Percentiles rank a stretch among this genome's conserved stretches.
These are phyloP conservation scores for Mactra quadrangularis DNA, from an alignment of 1,140 invertebrate species.

Conservation along the genomic window DNA sequence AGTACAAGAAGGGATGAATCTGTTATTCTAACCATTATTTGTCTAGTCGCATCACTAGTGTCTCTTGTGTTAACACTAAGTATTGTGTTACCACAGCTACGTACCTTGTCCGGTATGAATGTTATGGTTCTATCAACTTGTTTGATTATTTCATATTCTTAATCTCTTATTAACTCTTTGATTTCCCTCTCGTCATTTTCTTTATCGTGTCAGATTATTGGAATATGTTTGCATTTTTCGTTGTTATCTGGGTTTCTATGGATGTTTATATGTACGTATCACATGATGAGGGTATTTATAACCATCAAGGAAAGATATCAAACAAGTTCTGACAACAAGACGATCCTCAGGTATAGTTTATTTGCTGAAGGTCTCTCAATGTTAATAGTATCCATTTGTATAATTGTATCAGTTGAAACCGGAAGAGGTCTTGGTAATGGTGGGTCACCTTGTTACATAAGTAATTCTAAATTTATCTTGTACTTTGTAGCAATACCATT, in stretches of 20 bases:
- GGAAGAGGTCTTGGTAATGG: conserved; percentile 13
- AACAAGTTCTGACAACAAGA: background rate
- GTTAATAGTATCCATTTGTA: background rate
- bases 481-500: conserved; percentile 18
- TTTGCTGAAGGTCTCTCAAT: background rate
- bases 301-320: background rate
- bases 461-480: background rate
- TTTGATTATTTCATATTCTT: conserved; percentile 12
- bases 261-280: conserved; percentile 40
- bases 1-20: background rate
- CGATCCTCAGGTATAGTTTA: background rate
- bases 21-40: conserved; percentile 1
- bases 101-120: conserved; percentile 35
- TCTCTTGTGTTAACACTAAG: conserved; percentile 18
- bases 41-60: conserved; percentile 1
- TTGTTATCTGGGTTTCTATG: conserved; percentile 26
- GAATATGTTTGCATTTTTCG: conserved; percentile 9
- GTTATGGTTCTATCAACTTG: conserved; percentile 30
- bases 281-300: conserved; percentile 25
- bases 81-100: background rate
- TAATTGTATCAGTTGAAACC: background rate
- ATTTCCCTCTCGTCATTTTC: background rate
- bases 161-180: background rate
- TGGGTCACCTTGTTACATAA: conserved; percentile 22
- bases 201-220: conserved; percentile 12